A percentile compares a stretch with the other conserved stretches of the same genome.
Conservation (phyloP, 2,797 vertebrate genomes). For the Notamacropus eugenii region DNA sequence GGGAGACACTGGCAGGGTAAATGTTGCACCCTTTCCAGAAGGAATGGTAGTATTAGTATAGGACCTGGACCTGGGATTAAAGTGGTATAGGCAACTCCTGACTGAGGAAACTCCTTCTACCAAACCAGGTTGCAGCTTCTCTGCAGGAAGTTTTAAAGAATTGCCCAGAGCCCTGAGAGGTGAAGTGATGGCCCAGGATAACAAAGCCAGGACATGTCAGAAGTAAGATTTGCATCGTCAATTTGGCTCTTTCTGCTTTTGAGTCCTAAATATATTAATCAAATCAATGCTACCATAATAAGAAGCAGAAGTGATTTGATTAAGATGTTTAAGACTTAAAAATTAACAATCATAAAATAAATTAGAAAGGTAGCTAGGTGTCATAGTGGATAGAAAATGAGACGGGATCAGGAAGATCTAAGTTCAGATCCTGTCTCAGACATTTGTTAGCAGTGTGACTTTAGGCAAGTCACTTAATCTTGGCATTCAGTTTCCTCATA, state of each 20-base stretch:
- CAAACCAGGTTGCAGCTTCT: neutral
- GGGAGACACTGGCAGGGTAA: neutral
- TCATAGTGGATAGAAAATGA: neutral
- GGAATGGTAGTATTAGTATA: neutral
- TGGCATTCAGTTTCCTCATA: neutral
- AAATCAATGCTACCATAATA: neutral
- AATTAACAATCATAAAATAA: neutral
- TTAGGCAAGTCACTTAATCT: neutral
- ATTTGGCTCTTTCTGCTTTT: neutral
- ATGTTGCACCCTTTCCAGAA: neutral
- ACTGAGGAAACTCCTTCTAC: neutral
- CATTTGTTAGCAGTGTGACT: neutral
- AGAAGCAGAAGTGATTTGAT: neutral
- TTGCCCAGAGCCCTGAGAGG: neutral
- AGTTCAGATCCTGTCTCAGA: neutral
- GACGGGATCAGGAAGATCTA: neutral
- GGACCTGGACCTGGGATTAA: neutral
- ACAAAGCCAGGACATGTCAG: neutral
- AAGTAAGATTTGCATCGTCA: conserved; percentile 6
- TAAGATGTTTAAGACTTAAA: neutral
- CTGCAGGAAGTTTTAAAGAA: neutral
- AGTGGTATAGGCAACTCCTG: neutral
- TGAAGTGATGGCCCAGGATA: neutral
- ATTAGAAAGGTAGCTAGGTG: neutral
- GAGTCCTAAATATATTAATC: neutral